A percentile compares a stretch with the other conserved stretches of the same genome.
phyloP scores from a whole-genome alignment of 2,888 invertebrate species.

The Sinopyrophorus schimmeli region DNA sequence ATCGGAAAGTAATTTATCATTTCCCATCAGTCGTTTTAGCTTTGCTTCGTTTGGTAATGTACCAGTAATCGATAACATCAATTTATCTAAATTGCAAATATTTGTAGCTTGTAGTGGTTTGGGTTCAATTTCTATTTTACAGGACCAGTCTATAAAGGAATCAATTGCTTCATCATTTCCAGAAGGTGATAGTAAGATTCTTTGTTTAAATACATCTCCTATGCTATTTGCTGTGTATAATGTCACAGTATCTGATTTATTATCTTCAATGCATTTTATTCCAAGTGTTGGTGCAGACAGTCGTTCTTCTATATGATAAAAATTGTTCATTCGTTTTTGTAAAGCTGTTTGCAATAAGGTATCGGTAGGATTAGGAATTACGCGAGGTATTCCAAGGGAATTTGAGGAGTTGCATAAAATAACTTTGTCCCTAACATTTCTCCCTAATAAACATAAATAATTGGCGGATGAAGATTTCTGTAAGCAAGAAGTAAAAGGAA shows the following conservation, averaged over 20 bases:
- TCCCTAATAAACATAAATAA: constrained; percentile 13
- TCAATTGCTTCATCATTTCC: not conserved
- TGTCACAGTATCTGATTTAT: constrained; percentile 4
- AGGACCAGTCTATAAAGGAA: constrained; percentile 9
- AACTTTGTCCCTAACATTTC: constrained; percentile 9
- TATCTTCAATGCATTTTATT: constrained; percentile 14
- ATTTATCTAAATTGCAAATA: constrained; percentile 11
- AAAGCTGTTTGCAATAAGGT: constrained; percentile 10
- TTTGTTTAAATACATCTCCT: constrained; percentile 25
- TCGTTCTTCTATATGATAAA: constrained; percentile 8
- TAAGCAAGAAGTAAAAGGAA: constrained; percentile 16
- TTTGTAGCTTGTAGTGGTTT: constrained; percentile 13
- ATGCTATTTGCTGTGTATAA: constrained; percentile 18
- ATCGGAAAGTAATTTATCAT: too few species aligned
- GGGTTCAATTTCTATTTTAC: not conserved
- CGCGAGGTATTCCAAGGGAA: constrained; percentile 7
- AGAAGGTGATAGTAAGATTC: not conserved
- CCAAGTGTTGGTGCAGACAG: constrained; percentile 14
- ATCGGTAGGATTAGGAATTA: constrained; percentile 14
- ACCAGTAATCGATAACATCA: constrained; percentile 8
- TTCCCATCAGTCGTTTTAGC: constrained; percentile 5
- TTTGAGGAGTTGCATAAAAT: constrained; percentile 2
- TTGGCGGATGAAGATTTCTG: not conserved
- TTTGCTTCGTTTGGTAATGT: constrained; percentile 11
- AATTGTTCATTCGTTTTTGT: not conserved